phyloP scores from a whole-genome alignment of 2,888 invertebrate species.

The Sesia apiformis region DNA sequence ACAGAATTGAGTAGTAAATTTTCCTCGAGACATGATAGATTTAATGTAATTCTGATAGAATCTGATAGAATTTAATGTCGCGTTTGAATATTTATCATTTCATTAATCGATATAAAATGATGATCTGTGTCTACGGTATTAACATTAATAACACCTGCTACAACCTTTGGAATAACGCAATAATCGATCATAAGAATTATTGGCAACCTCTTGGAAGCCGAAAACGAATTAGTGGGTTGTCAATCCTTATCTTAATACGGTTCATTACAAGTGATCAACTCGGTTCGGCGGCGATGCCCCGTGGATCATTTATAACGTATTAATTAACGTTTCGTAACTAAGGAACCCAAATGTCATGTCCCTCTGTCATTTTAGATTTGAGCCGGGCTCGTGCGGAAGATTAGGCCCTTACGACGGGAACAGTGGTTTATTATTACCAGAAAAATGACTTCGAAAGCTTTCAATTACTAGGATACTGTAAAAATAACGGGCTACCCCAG shows the following conservation, averaged over 20 bases:
- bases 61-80: too few relatives aligned
- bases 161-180: conserved; percentile 3
- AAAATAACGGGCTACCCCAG: conserved; percentile 31
- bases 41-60: too few relatives aligned
- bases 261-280: conserved; percentile 23
- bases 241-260: conserved; percentile 30
- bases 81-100: too few relatives aligned
- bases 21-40: too few relatives aligned
- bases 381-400: conserved; percentile 22
- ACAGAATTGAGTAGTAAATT: too few relatives aligned
- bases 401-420: conserved; percentile 15
- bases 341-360: conserved; percentile 25
- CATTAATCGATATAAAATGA: too few relatives aligned
- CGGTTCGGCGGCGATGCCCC: conserved; percentile 19
- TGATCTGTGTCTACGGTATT: too few relatives aligned
- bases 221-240: conserved; percentile 25
- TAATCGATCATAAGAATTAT: conserved; percentile 13
- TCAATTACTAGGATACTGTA: conserved; percentile 18
- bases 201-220: conserved; percentile 13
- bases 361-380: conserved; percentile 1
- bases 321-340: conserved; percentile 33
- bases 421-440: conserved; percentile 5
- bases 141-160: neutral
- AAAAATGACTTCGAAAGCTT: conserved; percentile 16
- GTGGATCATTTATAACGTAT: conserved; percentile 27